Evolutionary conservation across 2,797 vertebrate species (phyloP).

Genomic region (Setipinna tenuifilis): DNA sequence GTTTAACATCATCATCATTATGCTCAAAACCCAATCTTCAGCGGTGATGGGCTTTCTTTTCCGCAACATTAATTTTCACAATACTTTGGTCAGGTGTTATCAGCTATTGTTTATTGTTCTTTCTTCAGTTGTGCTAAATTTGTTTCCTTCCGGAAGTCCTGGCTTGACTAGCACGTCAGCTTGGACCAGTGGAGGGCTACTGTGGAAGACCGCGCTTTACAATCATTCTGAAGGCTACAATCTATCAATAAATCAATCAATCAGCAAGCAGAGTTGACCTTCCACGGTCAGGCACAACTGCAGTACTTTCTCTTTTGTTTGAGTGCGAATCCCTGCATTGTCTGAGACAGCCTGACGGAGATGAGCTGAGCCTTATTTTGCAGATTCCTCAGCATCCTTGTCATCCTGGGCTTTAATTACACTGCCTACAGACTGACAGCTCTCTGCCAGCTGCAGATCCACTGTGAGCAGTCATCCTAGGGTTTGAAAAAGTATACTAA

Average conservation of each 20-base stretch:
- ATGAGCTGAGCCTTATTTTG: neutral
- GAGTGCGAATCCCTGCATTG: neutral
- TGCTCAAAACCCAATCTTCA: no score
- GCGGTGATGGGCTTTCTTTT: no score
- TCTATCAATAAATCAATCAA: neutral
- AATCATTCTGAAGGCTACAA: neutral
- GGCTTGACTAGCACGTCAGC: no score
- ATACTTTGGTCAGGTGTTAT: no score
- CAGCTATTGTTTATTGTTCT: no score
- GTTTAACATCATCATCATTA: no score
- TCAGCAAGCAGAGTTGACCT: neutral
- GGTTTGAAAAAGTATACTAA: neutral
- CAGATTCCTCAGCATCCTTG: neutral
- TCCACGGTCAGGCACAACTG: neutral
- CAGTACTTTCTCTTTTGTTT: neutral
- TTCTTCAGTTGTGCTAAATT: no score
- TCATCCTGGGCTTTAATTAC: conserved; percentile 12
- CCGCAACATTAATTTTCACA: no score
- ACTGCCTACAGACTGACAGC: neutral
- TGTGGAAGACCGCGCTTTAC: neutral
- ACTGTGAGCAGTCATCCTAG: neutral
- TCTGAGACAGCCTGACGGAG: neutral
- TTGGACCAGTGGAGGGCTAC: no score
- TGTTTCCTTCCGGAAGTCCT: no score
- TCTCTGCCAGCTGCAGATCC: neutral